phyloP scores from a whole-genome alignment of 2,113 vertebrate species.

The Etia nguti region DNA sequence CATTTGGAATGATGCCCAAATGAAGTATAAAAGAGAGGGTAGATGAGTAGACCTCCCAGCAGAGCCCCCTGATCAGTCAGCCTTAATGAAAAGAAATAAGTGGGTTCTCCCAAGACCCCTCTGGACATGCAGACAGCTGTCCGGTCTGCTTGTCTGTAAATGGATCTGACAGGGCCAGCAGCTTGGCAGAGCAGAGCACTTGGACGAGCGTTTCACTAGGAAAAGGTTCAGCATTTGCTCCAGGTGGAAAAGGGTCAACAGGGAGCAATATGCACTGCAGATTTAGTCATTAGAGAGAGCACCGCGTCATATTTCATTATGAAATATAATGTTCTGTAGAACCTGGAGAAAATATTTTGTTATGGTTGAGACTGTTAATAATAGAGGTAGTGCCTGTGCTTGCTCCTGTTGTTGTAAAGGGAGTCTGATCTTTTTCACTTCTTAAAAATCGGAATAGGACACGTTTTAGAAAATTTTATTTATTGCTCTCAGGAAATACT shows the following conservation, averaged over 20 bases:
- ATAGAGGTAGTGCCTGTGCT: neutral
- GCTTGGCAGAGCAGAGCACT: constrained; percentile 8
- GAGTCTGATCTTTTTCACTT: neutral
- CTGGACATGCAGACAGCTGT: constrained; percentile 30
- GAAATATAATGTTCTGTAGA: neutral
- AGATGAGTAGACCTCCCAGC: neutral
- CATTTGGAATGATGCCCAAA: neutral
- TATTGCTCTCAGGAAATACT: neutral
- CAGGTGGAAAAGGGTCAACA: constrained; percentile 30
- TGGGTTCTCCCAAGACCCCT: constrained; percentile 33
- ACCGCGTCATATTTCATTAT: constrained; percentile 11
- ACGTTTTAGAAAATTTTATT: neutral
- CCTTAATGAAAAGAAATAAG: constrained; percentile 46
- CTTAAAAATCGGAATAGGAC: neutral
- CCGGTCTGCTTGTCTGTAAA: constrained; percentile 45
- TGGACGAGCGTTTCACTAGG: constrained; percentile 6
- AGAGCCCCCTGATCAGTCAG: constrained; percentile 23
- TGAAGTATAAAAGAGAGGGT: neutral
- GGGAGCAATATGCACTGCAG: neutral
- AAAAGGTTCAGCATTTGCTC: constrained; percentile 33
- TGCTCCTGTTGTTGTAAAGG: neutral
- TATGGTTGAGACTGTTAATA: neutral
- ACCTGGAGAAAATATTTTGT: neutral
- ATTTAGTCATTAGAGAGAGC: constrained; percentile 1
- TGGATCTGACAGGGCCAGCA: constrained; percentile 25